These are phyloP conservation scores for Pycnonotus jocosus DNA, from an alignment of 2,113 vertebrate genomes.

Conservation along the genomic window DNA sequence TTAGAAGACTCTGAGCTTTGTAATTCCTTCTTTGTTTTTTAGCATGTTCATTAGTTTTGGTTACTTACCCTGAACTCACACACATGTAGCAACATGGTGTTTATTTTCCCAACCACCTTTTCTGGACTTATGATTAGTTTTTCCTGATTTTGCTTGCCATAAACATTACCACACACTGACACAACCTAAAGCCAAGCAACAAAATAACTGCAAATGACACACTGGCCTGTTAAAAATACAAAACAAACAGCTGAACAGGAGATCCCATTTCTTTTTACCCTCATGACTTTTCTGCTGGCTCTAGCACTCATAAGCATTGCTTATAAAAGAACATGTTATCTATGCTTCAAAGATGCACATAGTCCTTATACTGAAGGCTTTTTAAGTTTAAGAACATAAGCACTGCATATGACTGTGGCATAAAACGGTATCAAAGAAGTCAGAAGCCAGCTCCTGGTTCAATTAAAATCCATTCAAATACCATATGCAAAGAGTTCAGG, in stretches of 20 bases:
- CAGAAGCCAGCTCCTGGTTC: background rate
- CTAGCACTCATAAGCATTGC: accelerated
- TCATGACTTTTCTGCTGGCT: background rate
- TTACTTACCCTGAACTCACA: background rate
- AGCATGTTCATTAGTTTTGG: background rate
- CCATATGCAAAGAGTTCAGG: background rate
- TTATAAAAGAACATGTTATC: background rate
- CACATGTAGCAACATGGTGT: accelerated
- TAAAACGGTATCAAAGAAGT: background rate
- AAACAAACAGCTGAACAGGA: background rate
- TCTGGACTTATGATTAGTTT: background rate
- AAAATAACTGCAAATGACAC: background rate
- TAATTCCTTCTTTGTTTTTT: background rate
- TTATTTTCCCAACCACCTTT: background rate
- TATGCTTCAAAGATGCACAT: background rate
- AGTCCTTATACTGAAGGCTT: background rate
- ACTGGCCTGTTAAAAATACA: background rate
- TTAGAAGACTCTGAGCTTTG: background rate
- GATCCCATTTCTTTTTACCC: background rate
- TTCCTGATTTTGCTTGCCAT: background rate
- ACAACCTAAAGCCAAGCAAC: background rate
- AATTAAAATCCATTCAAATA: background rate
- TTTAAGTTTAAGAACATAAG: background rate
- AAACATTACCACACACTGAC: background rate
- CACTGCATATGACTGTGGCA: background rate